Base-by-base conservation (phyloP, 2,113 vertebrate species). In the Motacilla tschutschensis region DNA sequence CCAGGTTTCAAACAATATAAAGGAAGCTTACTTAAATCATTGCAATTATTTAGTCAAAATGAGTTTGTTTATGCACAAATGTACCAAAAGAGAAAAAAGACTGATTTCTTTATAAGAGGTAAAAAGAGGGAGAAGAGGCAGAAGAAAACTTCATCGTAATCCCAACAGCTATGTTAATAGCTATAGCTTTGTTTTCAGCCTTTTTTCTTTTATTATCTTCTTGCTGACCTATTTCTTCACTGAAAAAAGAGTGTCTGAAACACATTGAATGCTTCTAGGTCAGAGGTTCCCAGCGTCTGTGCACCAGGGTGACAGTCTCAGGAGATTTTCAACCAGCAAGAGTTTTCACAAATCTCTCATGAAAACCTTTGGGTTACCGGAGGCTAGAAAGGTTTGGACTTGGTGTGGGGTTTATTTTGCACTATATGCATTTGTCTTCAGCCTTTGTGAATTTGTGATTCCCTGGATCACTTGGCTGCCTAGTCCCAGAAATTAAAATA, bases 401-500 rank as follows among this genome's bases (percentile, higher is more conserved):
- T 75, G 22, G 14, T 77, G 72, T 7, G 8, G 63, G 14, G 33
- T 9, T 10, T 47, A 78, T 88, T 80, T 77, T 69, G n/a, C 62
- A 53, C 69, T 83, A 36, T 63, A 66, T 43, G 21, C 60, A 83
- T 88, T 80, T 88, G 53, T 95, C 86, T 91, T 73, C 91, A 90
- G 86, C 57, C 71, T 94, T 89, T 91, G 82, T 85, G 92, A 94
- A 93, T 96, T 95, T 95, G 90, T 3, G 44, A 94, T 93, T 93
- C 92, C 93, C 90, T 93, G 67, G 35, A 95, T 97, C 92, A 92
- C 85, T 94, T 85, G 57, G 50, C 85, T 96, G 89, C 79, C 83
- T 95, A 91, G 92, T 83, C 73, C 63, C 90, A 92, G 95, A 97
- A 97, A 97, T 97, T 96, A 96, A 95, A 96, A 96, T 96, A 95